Evolutionary conservation across 2,113 vertebrate species (phyloP).

Genomic region (Heliornis fulica): DNA sequence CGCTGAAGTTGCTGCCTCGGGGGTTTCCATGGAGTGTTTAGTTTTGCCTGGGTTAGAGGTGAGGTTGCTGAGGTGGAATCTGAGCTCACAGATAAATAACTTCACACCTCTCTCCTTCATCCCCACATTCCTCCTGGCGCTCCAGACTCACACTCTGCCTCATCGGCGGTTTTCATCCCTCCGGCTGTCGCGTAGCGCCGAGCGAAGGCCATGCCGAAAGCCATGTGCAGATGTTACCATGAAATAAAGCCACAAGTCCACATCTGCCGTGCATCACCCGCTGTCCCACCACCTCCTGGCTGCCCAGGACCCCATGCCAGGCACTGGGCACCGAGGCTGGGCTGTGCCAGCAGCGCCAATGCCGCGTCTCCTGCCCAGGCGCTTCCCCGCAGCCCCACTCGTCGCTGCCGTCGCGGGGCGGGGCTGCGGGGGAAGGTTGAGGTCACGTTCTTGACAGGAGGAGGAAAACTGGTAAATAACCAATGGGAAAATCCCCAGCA

Average conservation of each 20-base stretch:
- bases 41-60: background rate
- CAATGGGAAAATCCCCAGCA: background rate
- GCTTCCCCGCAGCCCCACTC: too few species aligned
- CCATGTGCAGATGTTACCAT: background rate
- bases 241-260: background rate
- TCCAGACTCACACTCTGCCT: background rate
- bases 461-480: background rate
- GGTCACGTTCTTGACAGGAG: accelerated
- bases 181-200: too few species aligned
- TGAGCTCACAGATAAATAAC: background rate
- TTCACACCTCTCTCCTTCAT: background rate
- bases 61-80: background rate
- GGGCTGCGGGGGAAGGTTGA: too few species aligned
- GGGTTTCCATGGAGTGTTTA: background rate
- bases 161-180: background rate
- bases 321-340: background rate
- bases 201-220: background rate
- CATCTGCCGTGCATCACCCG: background rate
- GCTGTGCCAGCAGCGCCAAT: background rate
- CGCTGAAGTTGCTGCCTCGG: background rate
- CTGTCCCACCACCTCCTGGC: background rate
- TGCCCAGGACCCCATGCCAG: background rate
- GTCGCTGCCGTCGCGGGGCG: too few species aligned
- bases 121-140: background rate
- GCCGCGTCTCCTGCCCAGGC: background rate